Evolutionary conservation across 2,113 vertebrate genomes (phyloP), one percentile per base, ranked within the genome.

Genomic region (Burhinus bistriatus): DNA sequence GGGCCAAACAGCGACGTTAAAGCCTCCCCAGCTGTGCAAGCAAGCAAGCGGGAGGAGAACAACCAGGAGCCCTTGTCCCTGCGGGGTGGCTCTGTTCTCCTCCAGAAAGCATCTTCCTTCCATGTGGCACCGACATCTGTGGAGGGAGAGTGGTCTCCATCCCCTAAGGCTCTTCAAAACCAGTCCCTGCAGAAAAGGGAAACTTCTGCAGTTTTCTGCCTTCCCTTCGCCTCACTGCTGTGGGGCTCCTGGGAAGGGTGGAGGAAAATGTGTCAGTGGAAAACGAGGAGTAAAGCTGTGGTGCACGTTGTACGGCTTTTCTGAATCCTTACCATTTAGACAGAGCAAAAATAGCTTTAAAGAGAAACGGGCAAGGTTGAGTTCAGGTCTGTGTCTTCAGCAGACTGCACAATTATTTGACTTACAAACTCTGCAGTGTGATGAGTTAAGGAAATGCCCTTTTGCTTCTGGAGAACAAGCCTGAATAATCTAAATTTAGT

Each of bases 271-370:
- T 70, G 30, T 64, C 52, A 2, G 1, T 61, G 54, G 84, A 75
- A 80, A 92, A 77, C 2, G 1, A 88, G 61, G 58, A 72, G 15
- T 44, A 79, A 91, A 90, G 40, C 65, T 69, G 65, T 36, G 32
- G 51, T 69, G 36, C 4, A 2, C 1, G 0, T 57, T 76, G 61
- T 85, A n/a, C n/a, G 9, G 40, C 47, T 72, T 45, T 47, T 72
- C 30, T 75, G 69, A 70, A 84, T 75, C 42, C 22, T 80, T 36
- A 70, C 38, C 7, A 1, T 71, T 89, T 64, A 62, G 45, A 26
- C 42, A 75, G 40, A 82, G 36, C 55, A 78, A 82, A 93, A 89
- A 61, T 44, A 90, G 49, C 61, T 89, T 72, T 65, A 61, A 71
- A 91, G 61, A 79, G 58, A 59, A 80, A 57, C 15, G 51, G 69